Base-by-base conservation (phyloP, 2,113 vertebrate genomes). In the Tragelaphus buxtoni region DNA sequence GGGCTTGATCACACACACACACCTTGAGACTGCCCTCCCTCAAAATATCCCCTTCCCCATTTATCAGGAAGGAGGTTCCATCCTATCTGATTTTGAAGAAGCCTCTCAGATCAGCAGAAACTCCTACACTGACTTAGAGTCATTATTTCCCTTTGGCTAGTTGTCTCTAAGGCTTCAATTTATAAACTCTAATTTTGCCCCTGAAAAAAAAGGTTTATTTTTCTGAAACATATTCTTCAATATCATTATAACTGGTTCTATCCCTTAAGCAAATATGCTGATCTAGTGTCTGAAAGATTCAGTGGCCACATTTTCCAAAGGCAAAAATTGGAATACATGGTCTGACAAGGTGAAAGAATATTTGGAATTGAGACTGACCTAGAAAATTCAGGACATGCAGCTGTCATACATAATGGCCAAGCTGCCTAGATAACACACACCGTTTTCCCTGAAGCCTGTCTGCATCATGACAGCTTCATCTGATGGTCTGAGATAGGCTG, bases 301-400 rank as follows among this genome's bases (percentile, higher is more conserved):
- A 74, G 63, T 76, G 74, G 87, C 32, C 47, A 94, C 58, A 63
- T 84, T 96, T 96, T 92, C 65, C 65, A 84, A 74, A 90, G 7
- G 47, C 30, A 61, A 65, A 72, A 77, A 76, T 84, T 51, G 77
- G 92, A 47, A 80, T 80, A 81, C 45, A 4, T 47, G 42, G 88
- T 94, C 58, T 97, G 95, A 97, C 96, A 97, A 96, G 96, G 95
- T 92, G 95, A 97, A 85, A 82, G 83, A 55, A 76, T 35, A 86
- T 93, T 84, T 96, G 96, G 95, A 97, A 95, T 94, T 35, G 65
- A 82, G 94, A 39, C 83, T 96, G 97, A 97, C 96, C 95, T 97
- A 95, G 94, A 96, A 97, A 97, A 90, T 56, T 61, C 92, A 95
- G 94, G 90, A 95, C 74, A 47, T 0, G 7, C 14, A 9, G 84